These are phyloP conservation scores for Numenius arquata DNA, from an alignment of 2,113 vertebrate genomes.

Conservation along the genomic window DNA sequence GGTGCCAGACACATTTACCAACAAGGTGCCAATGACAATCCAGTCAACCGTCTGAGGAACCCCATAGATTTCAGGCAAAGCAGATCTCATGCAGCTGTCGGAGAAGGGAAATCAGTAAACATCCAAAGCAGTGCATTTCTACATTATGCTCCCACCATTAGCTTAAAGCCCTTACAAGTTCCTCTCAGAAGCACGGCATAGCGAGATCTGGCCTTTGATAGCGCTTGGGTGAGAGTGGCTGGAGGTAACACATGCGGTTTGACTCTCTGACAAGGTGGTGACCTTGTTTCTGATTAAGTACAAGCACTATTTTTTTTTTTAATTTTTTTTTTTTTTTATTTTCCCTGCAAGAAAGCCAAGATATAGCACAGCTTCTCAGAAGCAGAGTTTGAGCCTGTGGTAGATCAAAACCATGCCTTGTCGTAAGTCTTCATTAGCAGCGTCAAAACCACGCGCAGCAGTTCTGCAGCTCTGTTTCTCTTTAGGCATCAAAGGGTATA, in stretches of 20 bases:
- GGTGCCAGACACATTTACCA: neutral
- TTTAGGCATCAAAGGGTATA: constrained; percentile 18
- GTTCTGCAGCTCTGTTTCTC: neutral
- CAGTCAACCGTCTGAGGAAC: neutral
- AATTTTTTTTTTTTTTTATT: neutral
- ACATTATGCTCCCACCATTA: neutral
- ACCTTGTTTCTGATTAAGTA: constrained; percentile 28
- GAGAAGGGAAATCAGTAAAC: neutral
- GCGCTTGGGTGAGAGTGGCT: neutral
- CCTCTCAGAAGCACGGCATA: neutral
- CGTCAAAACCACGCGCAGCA: constrained; percentile 13
- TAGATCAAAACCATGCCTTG: constrained; percentile 54
- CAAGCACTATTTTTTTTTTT: neutral
- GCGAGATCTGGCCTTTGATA: neutral
- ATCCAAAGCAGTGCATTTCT: neutral
- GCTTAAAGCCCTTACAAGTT: neutral
- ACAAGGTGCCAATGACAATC: neutral
- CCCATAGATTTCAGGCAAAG: neutral
- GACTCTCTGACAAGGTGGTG: neutral
- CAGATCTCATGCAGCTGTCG: neutral
- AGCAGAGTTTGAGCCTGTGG: constrained; percentile 38
- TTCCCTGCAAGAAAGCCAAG: neutral
- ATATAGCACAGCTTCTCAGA: constrained; percentile 9
- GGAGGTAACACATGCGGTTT: neutral
- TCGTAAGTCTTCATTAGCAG: constrained; percentile 56